A percentile compares a stretch with the other conserved stretches of the same genome.
These are phyloP conservation scores for Meloidogyne exigua DNA, from an alignment of 1,140 invertebrate genomes.

Conservation along the genomic window DNA sequence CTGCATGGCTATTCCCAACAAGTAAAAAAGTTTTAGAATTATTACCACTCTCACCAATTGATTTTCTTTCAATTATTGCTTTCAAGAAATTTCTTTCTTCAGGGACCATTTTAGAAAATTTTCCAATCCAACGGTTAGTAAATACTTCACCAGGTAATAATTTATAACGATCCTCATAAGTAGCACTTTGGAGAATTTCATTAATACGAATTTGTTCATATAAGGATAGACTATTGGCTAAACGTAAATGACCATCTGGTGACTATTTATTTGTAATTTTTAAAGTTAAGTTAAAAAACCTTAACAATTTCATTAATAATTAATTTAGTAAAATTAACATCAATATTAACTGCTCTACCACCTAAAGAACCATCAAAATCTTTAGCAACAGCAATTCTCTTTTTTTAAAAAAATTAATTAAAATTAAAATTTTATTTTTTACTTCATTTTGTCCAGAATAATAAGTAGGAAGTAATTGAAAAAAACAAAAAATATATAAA, in stretches of 20 bases:
- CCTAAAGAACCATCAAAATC: slow-evolving; percentile 19
- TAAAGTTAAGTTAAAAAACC: not conserved
- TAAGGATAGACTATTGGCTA: slow-evolving; percentile 16
- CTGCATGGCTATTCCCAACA: slow-evolving; percentile 25
- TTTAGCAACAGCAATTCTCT: slow-evolving; percentile 17
- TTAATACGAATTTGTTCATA: slow-evolving; percentile 26
- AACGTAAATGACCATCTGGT: not conserved
- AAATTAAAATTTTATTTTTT: not conserved
- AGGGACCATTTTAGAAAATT: not conserved
- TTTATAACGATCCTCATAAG: slow-evolving; percentile 23
- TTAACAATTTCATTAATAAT: slow-evolving; percentile 19
- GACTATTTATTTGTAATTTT: not conserved
- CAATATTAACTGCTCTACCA: not conserved
- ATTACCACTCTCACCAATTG: not conserved
- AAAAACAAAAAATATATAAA: slow-evolving; percentile 24
- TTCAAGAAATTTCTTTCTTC: slow-evolving; percentile 12
- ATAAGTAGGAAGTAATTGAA: slow-evolving; percentile 25
- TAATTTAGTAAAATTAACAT: slow-evolving; percentile 21
- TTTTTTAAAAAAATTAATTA: not conserved
- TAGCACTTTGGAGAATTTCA: slow-evolving; percentile 13
- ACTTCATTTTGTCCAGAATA: slow-evolving; percentile 29
- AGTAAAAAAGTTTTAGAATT: slow-evolving; percentile 12
- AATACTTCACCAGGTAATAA: slow-evolving; percentile 9
- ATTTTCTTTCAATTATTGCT: slow-evolving; percentile 10
- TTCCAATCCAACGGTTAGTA: slow-evolving; percentile 11